These are phyloP conservation scores for Phalacrocorax aristotelis DNA, from an alignment of 2,113 vertebrate genomes.

Conservation along the genomic window DNA sequence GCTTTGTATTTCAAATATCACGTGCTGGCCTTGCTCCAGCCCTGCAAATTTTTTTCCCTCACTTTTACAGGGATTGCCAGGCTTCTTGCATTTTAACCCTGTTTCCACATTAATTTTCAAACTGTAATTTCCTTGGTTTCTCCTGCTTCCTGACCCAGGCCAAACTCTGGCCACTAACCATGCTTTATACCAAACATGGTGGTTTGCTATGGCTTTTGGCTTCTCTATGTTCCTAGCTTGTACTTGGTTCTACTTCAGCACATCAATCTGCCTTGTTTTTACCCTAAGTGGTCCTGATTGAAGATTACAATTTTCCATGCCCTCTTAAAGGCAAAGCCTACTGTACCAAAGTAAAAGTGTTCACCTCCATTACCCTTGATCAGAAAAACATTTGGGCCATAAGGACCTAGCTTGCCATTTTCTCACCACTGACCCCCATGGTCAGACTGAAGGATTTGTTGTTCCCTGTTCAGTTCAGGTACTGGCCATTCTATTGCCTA, in stretches of 20 bases:
- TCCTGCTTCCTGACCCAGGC: not conserved
- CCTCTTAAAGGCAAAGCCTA: not conserved
- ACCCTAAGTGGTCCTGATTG: accelerated
- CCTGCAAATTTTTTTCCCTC: not conserved
- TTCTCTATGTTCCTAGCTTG: not conserved
- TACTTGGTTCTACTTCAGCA: not conserved
- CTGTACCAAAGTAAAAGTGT: not conserved
- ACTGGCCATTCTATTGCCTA: not conserved
- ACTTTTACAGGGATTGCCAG: not conserved
- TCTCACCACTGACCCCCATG: not conserved
- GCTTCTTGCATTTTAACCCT: not conserved
- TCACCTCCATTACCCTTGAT: not conserved
- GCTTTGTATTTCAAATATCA: not conserved
- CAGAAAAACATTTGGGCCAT: not conserved
- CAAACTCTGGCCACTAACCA: not conserved
- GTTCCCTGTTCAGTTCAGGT: not conserved
- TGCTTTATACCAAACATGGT: not conserved
- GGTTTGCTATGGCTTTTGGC: not conserved
- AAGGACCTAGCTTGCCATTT: not conserved
- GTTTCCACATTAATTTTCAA: not conserved
- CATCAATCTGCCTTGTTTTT: not conserved
- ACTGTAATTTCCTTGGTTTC: not conserved
- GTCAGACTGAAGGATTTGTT: not conserved
- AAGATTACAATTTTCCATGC: not conserved
- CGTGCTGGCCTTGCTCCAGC: not conserved